Conservation (phyloP, 2,888 invertebrate genomes). For the Napeogenes inachia region DNA sequence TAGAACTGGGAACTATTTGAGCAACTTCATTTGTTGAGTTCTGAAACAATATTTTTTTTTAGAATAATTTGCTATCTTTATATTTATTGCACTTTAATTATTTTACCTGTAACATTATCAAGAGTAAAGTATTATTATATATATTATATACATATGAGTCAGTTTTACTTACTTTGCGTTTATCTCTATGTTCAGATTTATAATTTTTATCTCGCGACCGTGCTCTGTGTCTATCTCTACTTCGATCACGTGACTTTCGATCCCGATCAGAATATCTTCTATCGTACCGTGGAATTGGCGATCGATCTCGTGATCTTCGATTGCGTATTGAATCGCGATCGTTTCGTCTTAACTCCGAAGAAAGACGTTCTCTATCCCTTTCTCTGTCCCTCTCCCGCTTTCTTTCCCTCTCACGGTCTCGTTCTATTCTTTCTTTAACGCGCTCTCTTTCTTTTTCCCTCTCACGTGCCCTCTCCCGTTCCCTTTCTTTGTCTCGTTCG, state of each 20-base stretch:
- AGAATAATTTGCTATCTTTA: not conserved
- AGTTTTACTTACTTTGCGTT: conserved; percentile 41
- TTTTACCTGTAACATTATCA: not conserved
- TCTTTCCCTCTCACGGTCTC: conserved; percentile 39
- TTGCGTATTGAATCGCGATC: conserved; percentile 35
- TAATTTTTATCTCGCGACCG: conserved; percentile 50
- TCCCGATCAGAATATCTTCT: conserved; percentile 40
- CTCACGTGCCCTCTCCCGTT: conserved; percentile 36
- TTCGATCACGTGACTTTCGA: conserved; percentile 47
- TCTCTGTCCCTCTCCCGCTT: conserved; percentile 27
- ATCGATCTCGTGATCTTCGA: conserved; percentile 37
- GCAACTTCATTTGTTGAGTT: conserved; percentile 89
- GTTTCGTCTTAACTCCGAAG: conserved; percentile 34
- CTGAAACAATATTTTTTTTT: conserved; percentile 36
- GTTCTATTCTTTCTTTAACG: conserved; percentile 24
- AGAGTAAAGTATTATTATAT: too few relatives aligned
- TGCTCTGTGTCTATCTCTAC: conserved; percentile 40
- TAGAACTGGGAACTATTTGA: conserved; percentile 82
- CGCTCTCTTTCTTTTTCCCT: conserved; percentile 31
- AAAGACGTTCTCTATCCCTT: conserved; percentile 20
- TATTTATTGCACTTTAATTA: too few relatives aligned
- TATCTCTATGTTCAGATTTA: conserved; percentile 46
- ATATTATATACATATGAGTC: conserved; percentile 6
- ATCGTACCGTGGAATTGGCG: conserved; percentile 37
- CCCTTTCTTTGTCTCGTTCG: conserved; percentile 53